Evolutionary conservation across 2,797 vertebrate genomes (phyloP), one percentile per base, ranked within the genome.

Genomic region (Gobio occitaniae): DNA sequence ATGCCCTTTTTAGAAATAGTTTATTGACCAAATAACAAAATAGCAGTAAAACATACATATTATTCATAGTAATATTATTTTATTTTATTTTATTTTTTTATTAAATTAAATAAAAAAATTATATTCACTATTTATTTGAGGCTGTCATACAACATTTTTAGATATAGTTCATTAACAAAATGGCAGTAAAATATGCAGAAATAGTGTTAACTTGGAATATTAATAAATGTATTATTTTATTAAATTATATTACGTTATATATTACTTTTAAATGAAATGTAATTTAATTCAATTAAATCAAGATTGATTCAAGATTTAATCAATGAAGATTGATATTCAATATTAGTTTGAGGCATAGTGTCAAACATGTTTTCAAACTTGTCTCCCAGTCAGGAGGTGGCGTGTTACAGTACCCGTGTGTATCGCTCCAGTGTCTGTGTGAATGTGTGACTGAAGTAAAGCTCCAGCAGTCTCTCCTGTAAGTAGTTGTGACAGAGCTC

Each of bases 401-500:
- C 13, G 78, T 36, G 66, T 21, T 29, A 10, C 3, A 56, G 3
- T 88, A 97, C 97, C 96, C 95, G 95, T 82, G 13, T 76, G 90
- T 95, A 95, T n/a, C 93, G 91, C 80, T 96, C 93, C 90, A 97
- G 89, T 0, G 93, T 85, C 2, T 92, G 87, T 15, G 89, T 89
- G 13, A 99, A 97, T 38, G 96, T 96, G 87, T 94, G 94, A 88
- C 93, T 91, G 5, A 97, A 94, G 91, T 94, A 95, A 7, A 97
- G 94, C 29, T 95, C 94, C 91, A 97, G 96, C 84, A 99, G 92
- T 19, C 97, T 92, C 93, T 99, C 98, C 0, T 99, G 97, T 47
- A 95, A 69, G 1, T 99, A 99, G 91, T 99, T 99, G 93, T 96
- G 96, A 72, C 97, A 97, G 80, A 99, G 94, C 85, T 99, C 98